Evolutionary conservation across 2,113 vertebrate species (phyloP).

Genomic region (Syngnathus floridae): DNA sequence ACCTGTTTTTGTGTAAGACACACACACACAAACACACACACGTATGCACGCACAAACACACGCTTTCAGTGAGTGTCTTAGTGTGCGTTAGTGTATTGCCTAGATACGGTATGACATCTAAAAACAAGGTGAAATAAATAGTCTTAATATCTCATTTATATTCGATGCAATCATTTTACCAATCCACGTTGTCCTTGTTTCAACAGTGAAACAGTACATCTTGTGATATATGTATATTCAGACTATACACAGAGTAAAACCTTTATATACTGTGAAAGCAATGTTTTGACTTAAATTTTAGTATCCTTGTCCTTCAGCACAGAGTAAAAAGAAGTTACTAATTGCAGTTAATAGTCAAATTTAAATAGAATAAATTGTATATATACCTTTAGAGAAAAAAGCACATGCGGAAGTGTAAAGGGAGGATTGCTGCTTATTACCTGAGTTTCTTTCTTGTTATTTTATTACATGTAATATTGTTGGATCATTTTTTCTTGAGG

Average conservation of each 20-base stretch:
- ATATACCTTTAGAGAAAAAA: neutral
- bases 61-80: neutral
- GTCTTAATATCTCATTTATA: neutral
- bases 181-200: neutral
- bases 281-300: neutral
- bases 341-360: no score
- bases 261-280: neutral
- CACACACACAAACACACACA: constrained; percentile 33
- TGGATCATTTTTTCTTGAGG: neutral
- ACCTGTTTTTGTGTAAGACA: constrained; percentile 73
- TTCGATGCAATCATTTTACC: neutral
- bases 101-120: neutral
- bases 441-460: neutral
- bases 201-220: neutral
- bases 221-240: no score
- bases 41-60: constrained; percentile 23
- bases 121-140: neutral
- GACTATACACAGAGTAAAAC: neutral
- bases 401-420: neutral
- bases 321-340: neutral
- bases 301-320: neutral
- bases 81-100: neutral
- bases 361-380: neutral
- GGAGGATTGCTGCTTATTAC: neutral
- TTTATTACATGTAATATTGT: neutral